phyloP scores from a whole-genome alignment of 2,888 invertebrate species.

The Druceiella hillmani region DNA sequence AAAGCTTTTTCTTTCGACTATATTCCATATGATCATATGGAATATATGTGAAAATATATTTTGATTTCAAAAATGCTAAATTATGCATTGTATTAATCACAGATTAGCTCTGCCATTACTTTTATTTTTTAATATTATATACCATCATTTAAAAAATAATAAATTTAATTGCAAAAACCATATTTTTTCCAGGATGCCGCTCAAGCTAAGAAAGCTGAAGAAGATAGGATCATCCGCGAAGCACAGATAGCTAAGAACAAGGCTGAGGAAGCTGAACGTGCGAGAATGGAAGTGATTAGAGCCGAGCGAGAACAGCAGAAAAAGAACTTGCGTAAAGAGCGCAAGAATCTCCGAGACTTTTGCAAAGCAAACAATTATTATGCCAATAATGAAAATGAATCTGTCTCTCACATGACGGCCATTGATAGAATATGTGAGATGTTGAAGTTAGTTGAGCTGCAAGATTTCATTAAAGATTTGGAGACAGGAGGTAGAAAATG shows the following conservation, averaged over 20 bases:
- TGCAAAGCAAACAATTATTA: slow-evolving; percentile 83
- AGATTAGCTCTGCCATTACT: no score
- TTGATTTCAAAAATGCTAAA: no score
- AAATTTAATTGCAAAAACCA: neutral
- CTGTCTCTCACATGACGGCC: slow-evolving; percentile 81
- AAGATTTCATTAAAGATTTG: slow-evolving; percentile 68
- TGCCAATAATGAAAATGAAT: slow-evolving; percentile 62
- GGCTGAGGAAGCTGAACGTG: slow-evolving; percentile 76
- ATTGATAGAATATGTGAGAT: slow-evolving; percentile 88
- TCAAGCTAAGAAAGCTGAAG: slow-evolving; percentile 77
- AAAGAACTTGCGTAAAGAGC: slow-evolving; percentile 80
- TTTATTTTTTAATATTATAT: no score
- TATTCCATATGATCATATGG: no score
- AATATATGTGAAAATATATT: no score
- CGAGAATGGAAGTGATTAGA: slow-evolving; percentile 73
- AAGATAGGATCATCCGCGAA: slow-evolving; percentile 69
- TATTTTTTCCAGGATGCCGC: slow-evolving; percentile 58
- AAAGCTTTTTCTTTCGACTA: no score
- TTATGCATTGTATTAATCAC: no score
- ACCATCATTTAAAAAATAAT: neutral
- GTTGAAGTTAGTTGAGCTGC: slow-evolving; percentile 64
- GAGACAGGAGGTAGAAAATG: slow-evolving; percentile 58
- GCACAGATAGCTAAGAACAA: slow-evolving; percentile 70
- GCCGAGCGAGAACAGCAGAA: slow-evolving; percentile 83
- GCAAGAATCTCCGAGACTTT: slow-evolving; percentile 71